These are phyloP conservation scores for Drosophila rhopaloa DNA, from an alignment of 1,140 invertebrate genomes.

Conservation along the genomic window DNA sequence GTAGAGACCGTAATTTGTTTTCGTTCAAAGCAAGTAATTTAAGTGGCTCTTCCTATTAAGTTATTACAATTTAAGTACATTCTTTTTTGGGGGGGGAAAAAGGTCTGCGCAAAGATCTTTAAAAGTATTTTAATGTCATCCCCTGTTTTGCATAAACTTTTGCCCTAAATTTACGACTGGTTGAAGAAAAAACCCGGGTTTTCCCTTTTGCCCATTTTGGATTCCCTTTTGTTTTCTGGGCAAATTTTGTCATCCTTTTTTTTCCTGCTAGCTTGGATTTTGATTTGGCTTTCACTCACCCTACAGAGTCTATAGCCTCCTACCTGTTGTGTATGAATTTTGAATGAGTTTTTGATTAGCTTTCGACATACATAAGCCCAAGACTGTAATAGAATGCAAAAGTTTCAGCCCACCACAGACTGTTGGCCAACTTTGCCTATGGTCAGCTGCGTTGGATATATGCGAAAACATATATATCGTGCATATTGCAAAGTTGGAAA, in stretches of 20 bases:
- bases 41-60: not conserved
- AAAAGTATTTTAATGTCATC: constrained; percentile 46
- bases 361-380: constrained; percentile 47
- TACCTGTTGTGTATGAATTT: constrained; percentile 67
- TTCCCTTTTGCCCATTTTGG: constrained; percentile 31
- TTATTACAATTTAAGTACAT: constrained; percentile 12
- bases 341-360: constrained; percentile 78
- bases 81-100: constrained; percentile 9
- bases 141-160: constrained; percentile 44
- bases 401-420: constrained; percentile 15
- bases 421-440: constrained; percentile 3
- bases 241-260: constrained; percentile 22
- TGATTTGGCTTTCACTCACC: constrained; percentile 22
- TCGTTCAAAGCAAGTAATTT: constrained; percentile 5
- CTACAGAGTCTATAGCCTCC: constrained; percentile 2
- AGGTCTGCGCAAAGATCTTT: constrained; percentile 9
- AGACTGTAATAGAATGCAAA: constrained; percentile 22
- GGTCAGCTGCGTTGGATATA: constrained; percentile 7
- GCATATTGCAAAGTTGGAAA: constrained; percentile 12
- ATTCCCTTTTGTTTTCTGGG: constrained; percentile 61
- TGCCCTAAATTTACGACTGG: constrained; percentile 48
- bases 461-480: not conserved
- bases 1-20: not conserved
- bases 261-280: constrained; percentile 8
- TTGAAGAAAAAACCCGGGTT: not conserved